Evolutionary conservation across 1,140 invertebrate species (phyloP).

Genomic region (Heliconius hewitsoni): DNA sequence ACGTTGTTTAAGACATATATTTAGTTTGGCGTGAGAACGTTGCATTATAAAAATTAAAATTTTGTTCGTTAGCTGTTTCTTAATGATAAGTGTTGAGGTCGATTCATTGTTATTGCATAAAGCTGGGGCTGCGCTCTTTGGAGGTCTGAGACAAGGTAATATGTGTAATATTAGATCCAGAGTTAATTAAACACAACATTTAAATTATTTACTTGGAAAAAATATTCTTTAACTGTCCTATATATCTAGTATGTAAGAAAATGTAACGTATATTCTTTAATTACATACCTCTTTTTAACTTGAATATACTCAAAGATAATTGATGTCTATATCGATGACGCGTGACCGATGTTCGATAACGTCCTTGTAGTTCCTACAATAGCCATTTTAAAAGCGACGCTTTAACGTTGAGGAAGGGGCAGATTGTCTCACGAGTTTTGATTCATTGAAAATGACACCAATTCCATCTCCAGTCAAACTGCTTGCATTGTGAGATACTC

Average conservation of each 20-base stretch:
- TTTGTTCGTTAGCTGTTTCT: conserved; percentile 63
- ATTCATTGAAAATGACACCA: conserved; percentile 40
- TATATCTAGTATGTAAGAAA: no score
- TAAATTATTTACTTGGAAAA: not conserved
- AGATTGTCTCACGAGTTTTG: conserved; percentile 45
- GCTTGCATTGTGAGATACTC: conserved; percentile 31
- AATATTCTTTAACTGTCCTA: not conserved
- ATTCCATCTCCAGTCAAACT: conserved; percentile 33
- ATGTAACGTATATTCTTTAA: not conserved
- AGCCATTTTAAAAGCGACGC: conserved; percentile 36
- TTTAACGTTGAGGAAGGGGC: conserved; percentile 27
- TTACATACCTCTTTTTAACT: not conserved
- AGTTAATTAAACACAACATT: not conserved
- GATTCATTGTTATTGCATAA: conserved; percentile 65
- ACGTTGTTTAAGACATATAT: conserved; percentile 51
- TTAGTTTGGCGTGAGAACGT: conserved; percentile 67
- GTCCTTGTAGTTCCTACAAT: conserved; percentile 59
- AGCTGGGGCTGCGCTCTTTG: conserved; percentile 47
- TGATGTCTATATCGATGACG: conserved; percentile 56
- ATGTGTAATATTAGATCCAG: conserved; percentile 55
- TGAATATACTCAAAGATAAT: conserved; percentile 48
- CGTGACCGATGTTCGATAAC: conserved; percentile 54
- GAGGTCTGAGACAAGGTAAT: conserved; percentile 74
- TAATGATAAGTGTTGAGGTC: conserved; percentile 73
- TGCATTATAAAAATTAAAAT: conserved; percentile 67